phyloP scores from a whole-genome alignment of 1,140 invertebrate genomes.

The Musca domestica region DNA sequence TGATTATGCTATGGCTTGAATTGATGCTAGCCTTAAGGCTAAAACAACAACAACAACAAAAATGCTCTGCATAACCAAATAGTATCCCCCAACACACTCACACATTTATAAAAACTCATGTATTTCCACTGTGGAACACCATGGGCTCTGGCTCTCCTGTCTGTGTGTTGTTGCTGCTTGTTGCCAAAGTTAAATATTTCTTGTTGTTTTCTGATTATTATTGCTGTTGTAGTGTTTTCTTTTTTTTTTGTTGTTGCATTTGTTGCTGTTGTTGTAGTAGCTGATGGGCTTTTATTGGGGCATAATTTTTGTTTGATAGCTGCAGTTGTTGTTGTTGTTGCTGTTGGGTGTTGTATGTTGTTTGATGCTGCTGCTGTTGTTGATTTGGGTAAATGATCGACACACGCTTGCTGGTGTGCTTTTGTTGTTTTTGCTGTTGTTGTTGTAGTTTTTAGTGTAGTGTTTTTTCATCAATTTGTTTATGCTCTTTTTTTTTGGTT shows the following conservation, averaged over 20 bases:
- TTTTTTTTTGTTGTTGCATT: background rate
- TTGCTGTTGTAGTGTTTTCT: background rate
- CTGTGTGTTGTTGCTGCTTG: conserved; percentile 22
- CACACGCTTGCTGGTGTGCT: background rate
- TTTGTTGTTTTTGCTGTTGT: background rate
- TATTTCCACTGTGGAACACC: too few species aligned
- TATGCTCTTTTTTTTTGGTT: too few species aligned
- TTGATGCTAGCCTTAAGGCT: too few species aligned
- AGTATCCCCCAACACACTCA: too few species aligned
- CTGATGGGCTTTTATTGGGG: conserved; percentile 10
- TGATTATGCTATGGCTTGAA: too few species aligned
- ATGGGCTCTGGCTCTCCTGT: too few species aligned
- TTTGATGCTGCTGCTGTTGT: conserved; percentile 23
- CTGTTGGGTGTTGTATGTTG: background rate
- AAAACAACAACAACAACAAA: too few species aligned
- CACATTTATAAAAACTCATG: too few species aligned
- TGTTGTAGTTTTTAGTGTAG: too few species aligned
- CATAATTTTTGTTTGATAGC: background rate
- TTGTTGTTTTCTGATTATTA: background rate
- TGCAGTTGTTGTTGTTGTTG: conserved; percentile 7
- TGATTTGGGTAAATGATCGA: conserved; percentile 34
- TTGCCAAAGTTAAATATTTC: conserved; percentile 24
- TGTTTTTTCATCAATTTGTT: background rate
- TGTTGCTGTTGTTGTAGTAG: background rate
- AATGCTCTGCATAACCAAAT: too few species aligned